A percentile compares a stretch with the other conserved stretches of the same genome.
Evolutionary conservation across 2,888 invertebrate species (phyloP).

Genomic region (Plagodis dolabraria): DNA sequence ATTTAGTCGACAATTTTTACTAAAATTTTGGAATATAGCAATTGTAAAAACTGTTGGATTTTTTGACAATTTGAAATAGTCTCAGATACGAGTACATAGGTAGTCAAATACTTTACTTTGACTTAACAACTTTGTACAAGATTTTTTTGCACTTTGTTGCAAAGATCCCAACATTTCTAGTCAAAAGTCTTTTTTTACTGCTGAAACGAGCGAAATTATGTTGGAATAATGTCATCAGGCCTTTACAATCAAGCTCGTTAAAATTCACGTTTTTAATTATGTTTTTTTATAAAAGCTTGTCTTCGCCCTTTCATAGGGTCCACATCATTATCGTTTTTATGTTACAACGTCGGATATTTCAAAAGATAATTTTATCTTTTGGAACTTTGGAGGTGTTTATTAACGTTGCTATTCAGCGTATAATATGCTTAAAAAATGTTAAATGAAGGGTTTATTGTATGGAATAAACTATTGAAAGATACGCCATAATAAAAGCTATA

Average conservation of each 20-base stretch:
- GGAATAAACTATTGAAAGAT: no score
- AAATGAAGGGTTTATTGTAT: no score
- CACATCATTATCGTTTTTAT: slow-evolving; percentile 54
- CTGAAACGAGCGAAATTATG: slow-evolving; percentile 8
- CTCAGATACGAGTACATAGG: no score
- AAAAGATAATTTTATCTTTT: slow-evolving; percentile 15
- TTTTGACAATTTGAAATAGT: no score
- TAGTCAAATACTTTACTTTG: no score
- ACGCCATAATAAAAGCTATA: no score
- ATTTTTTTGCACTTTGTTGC: no score
- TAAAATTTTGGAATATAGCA: no score
- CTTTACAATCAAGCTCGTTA: slow-evolving; percentile 62
- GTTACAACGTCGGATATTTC: slow-evolving; percentile 18
- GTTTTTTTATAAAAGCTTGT: slow-evolving; percentile 42
- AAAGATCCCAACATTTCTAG: not conserved
- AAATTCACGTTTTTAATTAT: slow-evolving; percentile 70
- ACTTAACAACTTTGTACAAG: no score
- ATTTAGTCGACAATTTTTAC: no score
- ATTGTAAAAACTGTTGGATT: no score
- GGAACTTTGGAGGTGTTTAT: not conserved
- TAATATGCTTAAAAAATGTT: no score
- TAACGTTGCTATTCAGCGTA: not conserved
- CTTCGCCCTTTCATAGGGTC: slow-evolving; percentile 52
- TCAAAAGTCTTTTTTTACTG: not conserved
- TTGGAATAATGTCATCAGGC: slow-evolving; percentile 47